Percentiles rank a stretch among this genome's conserved stretches.
phyloP scores from a whole-genome alignment of 2,113 vertebrate genomes.

The Equus quagga region DNA sequence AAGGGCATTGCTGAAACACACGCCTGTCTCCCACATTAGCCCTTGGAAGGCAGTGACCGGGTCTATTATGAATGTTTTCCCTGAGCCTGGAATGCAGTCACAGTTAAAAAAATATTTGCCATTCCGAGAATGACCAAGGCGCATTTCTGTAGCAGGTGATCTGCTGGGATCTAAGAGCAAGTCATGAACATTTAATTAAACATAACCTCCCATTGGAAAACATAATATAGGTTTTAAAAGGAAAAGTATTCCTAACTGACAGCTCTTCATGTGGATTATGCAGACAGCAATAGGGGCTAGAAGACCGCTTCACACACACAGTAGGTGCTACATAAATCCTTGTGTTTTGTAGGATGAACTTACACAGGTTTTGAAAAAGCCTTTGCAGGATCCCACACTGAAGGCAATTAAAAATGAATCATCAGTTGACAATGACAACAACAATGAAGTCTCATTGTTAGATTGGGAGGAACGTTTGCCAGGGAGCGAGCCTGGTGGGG shows the following conservation, averaged over 20 bases:
- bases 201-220: background rate
- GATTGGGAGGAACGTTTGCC: background rate
- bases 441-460: slow-evolving; percentile 19
- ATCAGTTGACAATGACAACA: slow-evolving; percentile 23
- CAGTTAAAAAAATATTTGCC: background rate
- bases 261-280: background rate
- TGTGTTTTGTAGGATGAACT: background rate
- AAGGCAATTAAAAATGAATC: slow-evolving; percentile 66
- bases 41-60: background rate
- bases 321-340: background rate
- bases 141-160: background rate
- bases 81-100: slow-evolving; percentile 13
- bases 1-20: background rate
- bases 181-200: background rate
- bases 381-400: background rate
- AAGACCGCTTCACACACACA: background rate
- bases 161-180: background rate
- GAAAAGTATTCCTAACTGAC: background rate
- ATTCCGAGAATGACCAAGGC: background rate
- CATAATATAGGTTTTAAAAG: background rate
- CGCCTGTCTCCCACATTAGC: background rate
- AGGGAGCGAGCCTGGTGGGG: background rate
- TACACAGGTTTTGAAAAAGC: background rate
- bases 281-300: background rate
- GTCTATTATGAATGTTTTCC: background rate